These are phyloP conservation scores for Drosophila bunnanda DNA, from an alignment of 2,888 invertebrate genomes.

Conservation along the genomic window DNA sequence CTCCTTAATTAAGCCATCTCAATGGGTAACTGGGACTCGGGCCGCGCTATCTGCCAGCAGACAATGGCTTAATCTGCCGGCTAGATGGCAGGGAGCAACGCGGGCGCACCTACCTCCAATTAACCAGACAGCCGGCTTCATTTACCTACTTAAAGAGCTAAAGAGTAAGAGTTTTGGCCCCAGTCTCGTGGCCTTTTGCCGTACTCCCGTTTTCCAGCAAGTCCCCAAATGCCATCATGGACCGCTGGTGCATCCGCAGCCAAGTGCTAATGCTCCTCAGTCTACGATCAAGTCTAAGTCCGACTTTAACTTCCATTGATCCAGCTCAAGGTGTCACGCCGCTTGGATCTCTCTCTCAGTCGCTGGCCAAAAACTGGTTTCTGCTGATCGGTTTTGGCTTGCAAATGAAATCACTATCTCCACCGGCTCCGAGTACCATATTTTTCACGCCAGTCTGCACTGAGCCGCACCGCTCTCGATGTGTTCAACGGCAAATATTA, in stretches of 20 bases:
- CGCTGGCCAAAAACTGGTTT: slow-evolving; percentile 18
- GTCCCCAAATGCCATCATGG: slow-evolving; percentile 38
- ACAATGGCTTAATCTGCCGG: slow-evolving; percentile 69
- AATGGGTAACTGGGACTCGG: slow-evolving; percentile 55
- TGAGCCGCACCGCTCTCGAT: slow-evolving; percentile 38
- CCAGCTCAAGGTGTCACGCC: slow-evolving; percentile 30
- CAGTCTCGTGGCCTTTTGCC: slow-evolving; percentile 33
- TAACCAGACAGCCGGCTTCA: slow-evolving; percentile 66
- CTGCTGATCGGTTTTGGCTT: slow-evolving; percentile 14
- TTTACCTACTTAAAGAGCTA: slow-evolving; percentile 55
- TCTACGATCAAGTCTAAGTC: not conserved
- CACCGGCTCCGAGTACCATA: slow-evolving; percentile 28
- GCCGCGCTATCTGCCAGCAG: slow-evolving; percentile 57
- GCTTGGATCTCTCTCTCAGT: slow-evolving; percentile 12
- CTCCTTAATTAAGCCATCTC: slow-evolving; percentile 67
- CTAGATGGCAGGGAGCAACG: slow-evolving; percentile 33
- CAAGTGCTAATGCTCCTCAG: slow-evolving; percentile 33
- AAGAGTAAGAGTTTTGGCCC: slow-evolving; percentile 46
- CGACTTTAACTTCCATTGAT: not conserved
- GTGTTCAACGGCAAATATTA: slow-evolving; percentile 49
- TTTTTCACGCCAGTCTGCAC: slow-evolving; percentile 62
- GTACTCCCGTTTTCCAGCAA: slow-evolving; percentile 24
- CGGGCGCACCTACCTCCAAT: slow-evolving; percentile 70
- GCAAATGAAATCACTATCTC: slow-evolving; percentile 56
- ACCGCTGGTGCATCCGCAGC: slow-evolving; percentile 19